Conservation (phyloP, 1,140 invertebrate genomes). For the Idris sp. region DNA sequence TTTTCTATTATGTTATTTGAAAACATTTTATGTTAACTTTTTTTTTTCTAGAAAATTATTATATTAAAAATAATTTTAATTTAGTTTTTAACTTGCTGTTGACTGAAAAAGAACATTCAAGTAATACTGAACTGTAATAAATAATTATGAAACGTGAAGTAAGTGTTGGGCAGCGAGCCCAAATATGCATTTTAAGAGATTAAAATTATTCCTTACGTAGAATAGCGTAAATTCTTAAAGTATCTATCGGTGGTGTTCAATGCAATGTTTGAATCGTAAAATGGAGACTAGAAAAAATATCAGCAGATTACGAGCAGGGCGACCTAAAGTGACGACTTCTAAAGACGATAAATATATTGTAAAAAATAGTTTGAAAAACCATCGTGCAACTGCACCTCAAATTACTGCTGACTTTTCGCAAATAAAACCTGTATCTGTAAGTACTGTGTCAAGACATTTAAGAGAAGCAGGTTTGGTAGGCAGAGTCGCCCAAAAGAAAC, state of each 20-base stretch:
- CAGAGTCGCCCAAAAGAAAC: too few relatives aligned
- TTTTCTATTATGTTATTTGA: too few relatives aligned
- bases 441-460: neutral
- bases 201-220: constrained; percentile 8
- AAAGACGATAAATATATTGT: neutral
- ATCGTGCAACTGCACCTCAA: neutral
- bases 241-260: neutral
- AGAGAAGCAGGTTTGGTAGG: neutral
- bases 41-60: too few relatives aligned
- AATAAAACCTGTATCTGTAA: too few relatives aligned
- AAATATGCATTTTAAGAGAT: constrained; percentile 7
- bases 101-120: too few relatives aligned
- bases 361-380: neutral
- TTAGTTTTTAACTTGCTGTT: too few relatives aligned
- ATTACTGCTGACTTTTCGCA: neutral
- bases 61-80: too few relatives aligned
- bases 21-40: too few relatives aligned
- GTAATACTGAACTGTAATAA: too few relatives aligned
- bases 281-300: neutral
- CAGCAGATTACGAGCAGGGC: constrained; percentile 1
- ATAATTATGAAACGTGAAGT: constrained; percentile 4
- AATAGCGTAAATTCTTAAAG: constrained; percentile 7
- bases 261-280: constrained; percentile 1
- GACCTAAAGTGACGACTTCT: constrained; percentile 1
- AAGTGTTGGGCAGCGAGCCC: constrained; percentile 1